Percentiles rank a stretch among this genome's conserved stretches.
phyloP scores from a whole-genome alignment of 2,113 vertebrate species.

The Hippolais icterina region DNA sequence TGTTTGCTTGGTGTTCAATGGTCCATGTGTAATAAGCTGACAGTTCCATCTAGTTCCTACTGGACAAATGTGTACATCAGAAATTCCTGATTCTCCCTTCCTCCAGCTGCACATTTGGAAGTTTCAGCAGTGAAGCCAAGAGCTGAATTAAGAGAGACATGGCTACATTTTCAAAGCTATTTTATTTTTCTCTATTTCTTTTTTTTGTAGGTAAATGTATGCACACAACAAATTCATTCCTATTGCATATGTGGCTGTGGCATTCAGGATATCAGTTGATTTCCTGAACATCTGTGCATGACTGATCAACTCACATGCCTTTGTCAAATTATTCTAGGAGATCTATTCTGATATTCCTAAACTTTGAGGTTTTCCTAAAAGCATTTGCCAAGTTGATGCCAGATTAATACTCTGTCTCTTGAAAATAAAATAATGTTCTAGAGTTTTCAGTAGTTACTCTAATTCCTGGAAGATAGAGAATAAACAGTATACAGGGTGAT shows the following conservation, averaged over 20 bases:
- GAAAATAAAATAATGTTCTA: background rate
- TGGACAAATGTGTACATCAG: background rate
- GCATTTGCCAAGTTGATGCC: background rate
- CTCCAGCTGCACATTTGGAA: background rate
- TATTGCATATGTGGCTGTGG: background rate
- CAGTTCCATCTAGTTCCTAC: conserved; percentile 20
- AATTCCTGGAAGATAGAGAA: background rate
- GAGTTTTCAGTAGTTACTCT: background rate
- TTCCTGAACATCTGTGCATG: background rate
- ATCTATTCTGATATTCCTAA: background rate
- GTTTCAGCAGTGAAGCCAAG: background rate
- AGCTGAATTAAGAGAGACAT: background rate
- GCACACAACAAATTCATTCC: background rate
- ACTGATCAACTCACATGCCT: background rate
- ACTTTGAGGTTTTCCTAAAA: background rate
- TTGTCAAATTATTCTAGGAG: background rate
- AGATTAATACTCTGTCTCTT: background rate
- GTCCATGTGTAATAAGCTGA: conserved; percentile 4
- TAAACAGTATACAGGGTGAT: background rate
- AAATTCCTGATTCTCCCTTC: background rate
- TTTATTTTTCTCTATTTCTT: background rate
- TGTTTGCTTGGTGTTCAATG: conserved; percentile 39
- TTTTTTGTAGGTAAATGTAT: background rate
- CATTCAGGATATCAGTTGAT: background rate
- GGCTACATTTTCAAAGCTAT: background rate